Evolutionary conservation across 2,888 invertebrate genomes (phyloP).

Genomic region (Polydrusus pterygomalis): DNA sequence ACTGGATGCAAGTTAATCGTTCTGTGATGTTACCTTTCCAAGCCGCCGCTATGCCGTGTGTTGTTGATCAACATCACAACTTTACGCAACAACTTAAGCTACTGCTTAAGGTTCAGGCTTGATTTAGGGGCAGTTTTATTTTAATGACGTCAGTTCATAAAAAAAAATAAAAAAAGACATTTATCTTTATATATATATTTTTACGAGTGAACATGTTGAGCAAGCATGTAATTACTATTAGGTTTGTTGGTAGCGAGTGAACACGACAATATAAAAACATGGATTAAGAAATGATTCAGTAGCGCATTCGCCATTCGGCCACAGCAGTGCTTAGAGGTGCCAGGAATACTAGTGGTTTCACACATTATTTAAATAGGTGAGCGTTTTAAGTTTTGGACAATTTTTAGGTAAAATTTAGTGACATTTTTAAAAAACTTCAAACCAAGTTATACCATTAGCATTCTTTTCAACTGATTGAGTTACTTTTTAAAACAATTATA

Average conservation of each 20-base stretch:
- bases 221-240: slow-evolving; percentile 63
- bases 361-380: background rate
- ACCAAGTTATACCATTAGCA: no score
- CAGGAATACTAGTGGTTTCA: background rate
- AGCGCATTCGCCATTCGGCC: background rate
- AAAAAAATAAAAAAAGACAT: slow-evolving; percentile 63
- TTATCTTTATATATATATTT: slow-evolving; percentile 67
- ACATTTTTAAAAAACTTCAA: background rate
- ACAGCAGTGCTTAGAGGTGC: background rate
- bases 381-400: background rate
- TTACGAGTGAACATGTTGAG: slow-evolving; percentile 65
- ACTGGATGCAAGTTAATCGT: slow-evolving; percentile 78
- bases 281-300: slow-evolving; percentile 3
- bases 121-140: slow-evolving; percentile 62
- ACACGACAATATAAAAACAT: slow-evolving; percentile 69
- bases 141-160: slow-evolving; percentile 53
- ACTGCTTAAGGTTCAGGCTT: slow-evolving; percentile 72
- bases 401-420: background rate
- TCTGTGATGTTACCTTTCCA: slow-evolving; percentile 73
- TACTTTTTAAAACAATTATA: no score
- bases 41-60: slow-evolving; percentile 34
- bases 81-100: slow-evolving; percentile 70
- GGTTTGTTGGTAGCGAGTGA: slow-evolving; percentile 71
- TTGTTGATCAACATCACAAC: slow-evolving; percentile 64
- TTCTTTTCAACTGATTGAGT: no score